Conservation (phyloP, 1,140 invertebrate species). For the Panonychus citri region DNA sequence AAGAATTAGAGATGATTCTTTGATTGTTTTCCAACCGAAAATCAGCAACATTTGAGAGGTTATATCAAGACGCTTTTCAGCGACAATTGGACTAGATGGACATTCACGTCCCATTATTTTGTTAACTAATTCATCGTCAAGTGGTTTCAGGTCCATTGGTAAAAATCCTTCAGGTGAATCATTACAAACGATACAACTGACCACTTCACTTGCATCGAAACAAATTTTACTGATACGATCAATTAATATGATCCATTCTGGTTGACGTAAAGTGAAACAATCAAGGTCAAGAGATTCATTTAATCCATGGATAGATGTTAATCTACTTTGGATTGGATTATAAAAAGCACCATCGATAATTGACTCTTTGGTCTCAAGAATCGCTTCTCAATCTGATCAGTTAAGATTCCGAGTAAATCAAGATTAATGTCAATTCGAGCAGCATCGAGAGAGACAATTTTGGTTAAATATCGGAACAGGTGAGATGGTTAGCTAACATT, state of each 20-base stretch:
- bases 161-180: slow-evolving; percentile 73
- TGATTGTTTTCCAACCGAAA: slow-evolving; percentile 64
- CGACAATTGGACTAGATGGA: slow-evolving; percentile 4
- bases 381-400: background rate
- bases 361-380: background rate
- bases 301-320: background rate
- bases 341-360: background rate
- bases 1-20: slow-evolving; percentile 36
- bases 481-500: background rate
- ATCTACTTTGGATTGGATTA: background rate
- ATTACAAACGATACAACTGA: slow-evolving; percentile 54
- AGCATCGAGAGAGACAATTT: background rate
- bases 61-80: slow-evolving; percentile 20
- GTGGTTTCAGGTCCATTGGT: slow-evolving; percentile 38
- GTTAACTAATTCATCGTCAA: slow-evolving; percentile 13
- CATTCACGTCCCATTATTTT: slow-evolving; percentile 4
- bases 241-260: background rate
- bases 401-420: background rate
- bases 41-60: slow-evolving; percentile 65
- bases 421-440: background rate
- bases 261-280: background rate
- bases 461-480: background rate
- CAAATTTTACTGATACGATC: background rate
- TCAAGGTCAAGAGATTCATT: background rate
- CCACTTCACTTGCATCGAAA: slow-evolving; percentile 21